Evolutionary conservation across 2,888 invertebrate species (phyloP).

Genomic region (Ephialtes manifestator): DNA sequence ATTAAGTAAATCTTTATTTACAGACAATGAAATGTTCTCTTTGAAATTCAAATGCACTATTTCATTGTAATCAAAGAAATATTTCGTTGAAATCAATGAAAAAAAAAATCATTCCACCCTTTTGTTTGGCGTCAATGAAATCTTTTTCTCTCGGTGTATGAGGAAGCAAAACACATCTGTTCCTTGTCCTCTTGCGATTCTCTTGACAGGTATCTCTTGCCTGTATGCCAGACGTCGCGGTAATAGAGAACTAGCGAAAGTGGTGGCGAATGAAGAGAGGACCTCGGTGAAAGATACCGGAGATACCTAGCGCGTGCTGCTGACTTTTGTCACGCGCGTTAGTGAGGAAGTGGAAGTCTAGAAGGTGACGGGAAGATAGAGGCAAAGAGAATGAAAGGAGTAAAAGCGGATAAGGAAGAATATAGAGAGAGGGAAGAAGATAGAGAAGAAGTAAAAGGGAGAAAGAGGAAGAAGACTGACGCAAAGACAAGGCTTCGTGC

Average conservation of each 20-base stretch:
- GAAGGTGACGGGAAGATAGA: slow-evolving; percentile 35
- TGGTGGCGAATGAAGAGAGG: slow-evolving; percentile 31
- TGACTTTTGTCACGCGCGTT: slow-evolving; percentile 54
- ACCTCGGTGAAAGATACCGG: slow-evolving; percentile 33
- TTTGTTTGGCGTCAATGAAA: too few species aligned
- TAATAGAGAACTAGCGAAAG: slow-evolving; percentile 58
- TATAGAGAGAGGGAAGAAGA: background rate
- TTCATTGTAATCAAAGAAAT: too few species aligned
- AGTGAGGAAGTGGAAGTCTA: slow-evolving; percentile 8
- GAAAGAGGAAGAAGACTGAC: slow-evolving; percentile 17
- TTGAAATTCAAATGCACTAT: too few species aligned
- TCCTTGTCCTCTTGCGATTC: slow-evolving; percentile 32
- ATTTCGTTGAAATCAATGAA: too few species aligned
- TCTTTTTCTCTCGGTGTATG: too few species aligned
- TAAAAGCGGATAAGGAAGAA: slow-evolving; percentile 4
- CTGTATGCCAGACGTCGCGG: slow-evolving; percentile 58
- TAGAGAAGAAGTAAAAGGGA: background rate
- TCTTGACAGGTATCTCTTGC: slow-evolving; percentile 65
- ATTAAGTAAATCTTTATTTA: too few species aligned
- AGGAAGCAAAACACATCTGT: slow-evolving; percentile 26
- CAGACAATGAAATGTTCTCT: too few species aligned
- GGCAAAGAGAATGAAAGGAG: background rate
- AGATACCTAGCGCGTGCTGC: slow-evolving; percentile 42
- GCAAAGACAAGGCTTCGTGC: slow-evolving; percentile 71
- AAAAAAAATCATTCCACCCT: too few species aligned